Conservation (phyloP, 2,113 vertebrate genomes). For the Gymnobelideus leadbeateri region DNA sequence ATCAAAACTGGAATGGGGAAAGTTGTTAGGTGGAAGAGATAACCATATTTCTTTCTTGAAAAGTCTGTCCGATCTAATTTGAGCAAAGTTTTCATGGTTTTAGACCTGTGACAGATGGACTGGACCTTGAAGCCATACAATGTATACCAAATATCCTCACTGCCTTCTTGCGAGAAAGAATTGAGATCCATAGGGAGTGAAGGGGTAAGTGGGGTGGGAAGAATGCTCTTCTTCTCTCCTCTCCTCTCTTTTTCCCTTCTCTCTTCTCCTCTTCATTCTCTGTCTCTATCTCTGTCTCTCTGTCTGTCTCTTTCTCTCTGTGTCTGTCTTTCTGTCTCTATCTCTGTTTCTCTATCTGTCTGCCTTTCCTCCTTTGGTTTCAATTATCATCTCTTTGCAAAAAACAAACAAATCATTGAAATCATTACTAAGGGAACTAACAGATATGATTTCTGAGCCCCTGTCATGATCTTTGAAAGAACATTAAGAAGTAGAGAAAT, state of each 20-base stretch:
- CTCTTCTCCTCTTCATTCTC: background rate
- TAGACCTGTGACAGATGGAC: background rate
- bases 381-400: background rate
- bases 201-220: background rate
- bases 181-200: background rate
- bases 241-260: background rate
- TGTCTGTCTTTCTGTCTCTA: background rate
- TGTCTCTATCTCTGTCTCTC: background rate
- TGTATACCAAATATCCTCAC: background rate
- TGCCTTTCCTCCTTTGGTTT: background rate
- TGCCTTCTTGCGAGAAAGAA: background rate
- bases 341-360: background rate
- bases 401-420: background rate
- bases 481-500: background rate
- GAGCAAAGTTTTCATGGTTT: background rate
- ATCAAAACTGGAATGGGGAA: too few relatives aligned
- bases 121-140: background rate
- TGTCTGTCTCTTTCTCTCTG: background rate
- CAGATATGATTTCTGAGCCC: background rate
- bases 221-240: background rate
- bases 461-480: background rate
- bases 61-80: background rate
- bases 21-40: background rate
- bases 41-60: background rate
- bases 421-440: background rate